Percentiles rank a stretch among this genome's conserved stretches.
These are phyloP conservation scores for Aphaenogaster floridana DNA, from an alignment of 1,140 invertebrate genomes.

Conservation along the genomic window DNA sequence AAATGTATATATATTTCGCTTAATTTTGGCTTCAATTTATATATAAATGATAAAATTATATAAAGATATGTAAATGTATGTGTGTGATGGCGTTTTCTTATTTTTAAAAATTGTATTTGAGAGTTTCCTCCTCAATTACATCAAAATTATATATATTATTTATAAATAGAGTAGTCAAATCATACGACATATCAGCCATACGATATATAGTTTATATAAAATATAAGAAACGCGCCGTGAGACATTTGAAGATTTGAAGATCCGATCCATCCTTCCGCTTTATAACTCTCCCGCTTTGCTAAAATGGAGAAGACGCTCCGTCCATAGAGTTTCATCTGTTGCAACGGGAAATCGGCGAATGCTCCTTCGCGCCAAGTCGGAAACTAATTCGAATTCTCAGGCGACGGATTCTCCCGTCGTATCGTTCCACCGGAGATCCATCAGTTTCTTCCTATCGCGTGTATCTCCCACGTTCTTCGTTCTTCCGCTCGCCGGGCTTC, in stretches of 20 bases:
- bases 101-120: slow-evolving; percentile 1
- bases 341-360: slow-evolving; percentile 26
- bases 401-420: slow-evolving; percentile 30
- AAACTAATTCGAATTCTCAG: slow-evolving; percentile 60
- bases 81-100: not conserved
- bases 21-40: not conserved
- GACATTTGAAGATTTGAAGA: not conserved
- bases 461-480: slow-evolving; percentile 1
- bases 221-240: not conserved
- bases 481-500: not conserved
- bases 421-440: slow-evolving; percentile 30
- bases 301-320: not conserved
- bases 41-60: too few species aligned
- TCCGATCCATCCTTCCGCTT: slow-evolving; percentile 37
- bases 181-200: not conserved
- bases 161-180: not conserved
- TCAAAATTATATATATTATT: not conserved
- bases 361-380: slow-evolving; percentile 20
- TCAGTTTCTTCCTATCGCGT: slow-evolving; percentile 35
- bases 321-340: not conserved
- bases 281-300: not conserved
- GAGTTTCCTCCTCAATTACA: not conserved
- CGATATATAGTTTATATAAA: not conserved
- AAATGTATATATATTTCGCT: not conserved
- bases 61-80: too few species aligned